These are phyloP conservation scores for Synergus gifuensis DNA, from an alignment of 2,888 invertebrate species.

Conservation along the genomic window DNA sequence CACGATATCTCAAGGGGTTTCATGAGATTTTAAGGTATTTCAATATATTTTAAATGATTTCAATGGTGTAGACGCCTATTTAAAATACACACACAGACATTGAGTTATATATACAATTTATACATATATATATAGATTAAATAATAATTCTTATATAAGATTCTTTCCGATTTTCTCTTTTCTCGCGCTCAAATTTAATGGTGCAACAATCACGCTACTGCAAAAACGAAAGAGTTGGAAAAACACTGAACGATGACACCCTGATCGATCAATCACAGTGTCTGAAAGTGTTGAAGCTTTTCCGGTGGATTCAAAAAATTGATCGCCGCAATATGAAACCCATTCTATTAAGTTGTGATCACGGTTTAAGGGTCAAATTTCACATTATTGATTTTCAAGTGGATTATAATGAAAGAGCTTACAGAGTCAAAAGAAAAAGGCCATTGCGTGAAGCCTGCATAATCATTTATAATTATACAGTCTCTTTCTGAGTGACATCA, in stretches of 20 bases:
- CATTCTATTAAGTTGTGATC: slow-evolving; percentile 24
- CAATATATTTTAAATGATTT: too few relatives aligned
- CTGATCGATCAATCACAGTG: slow-evolving; percentile 36
- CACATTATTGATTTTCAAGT: neutral
- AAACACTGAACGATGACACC: slow-evolving; percentile 35
- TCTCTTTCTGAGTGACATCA: slow-evolving; percentile 16
- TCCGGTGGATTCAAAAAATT: slow-evolving; percentile 6
- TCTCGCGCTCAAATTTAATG: neutral
- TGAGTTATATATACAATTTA: too few relatives aligned
- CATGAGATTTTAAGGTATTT: too few relatives aligned
- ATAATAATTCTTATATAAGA: neutral
- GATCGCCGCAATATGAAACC: slow-evolving; percentile 9
- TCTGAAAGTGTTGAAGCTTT: slow-evolving; percentile 19
- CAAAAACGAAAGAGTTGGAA: neutral
- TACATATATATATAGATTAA: too few relatives aligned
- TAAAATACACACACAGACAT: too few relatives aligned
- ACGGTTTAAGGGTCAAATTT: neutral
- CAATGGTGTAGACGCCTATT: too few relatives aligned
- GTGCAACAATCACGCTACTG: neutral
- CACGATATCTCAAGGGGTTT: too few relatives aligned
- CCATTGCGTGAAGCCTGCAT: neutral
- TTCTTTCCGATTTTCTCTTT: slow-evolving; percentile 7
- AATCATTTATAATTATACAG: slow-evolving; percentile 19
- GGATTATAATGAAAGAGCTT: neutral
- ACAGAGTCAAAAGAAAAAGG: neutral